Evolutionary conservation across 2,888 invertebrate species (phyloP).

Genomic region (Pediacus dermestoides): DNA sequence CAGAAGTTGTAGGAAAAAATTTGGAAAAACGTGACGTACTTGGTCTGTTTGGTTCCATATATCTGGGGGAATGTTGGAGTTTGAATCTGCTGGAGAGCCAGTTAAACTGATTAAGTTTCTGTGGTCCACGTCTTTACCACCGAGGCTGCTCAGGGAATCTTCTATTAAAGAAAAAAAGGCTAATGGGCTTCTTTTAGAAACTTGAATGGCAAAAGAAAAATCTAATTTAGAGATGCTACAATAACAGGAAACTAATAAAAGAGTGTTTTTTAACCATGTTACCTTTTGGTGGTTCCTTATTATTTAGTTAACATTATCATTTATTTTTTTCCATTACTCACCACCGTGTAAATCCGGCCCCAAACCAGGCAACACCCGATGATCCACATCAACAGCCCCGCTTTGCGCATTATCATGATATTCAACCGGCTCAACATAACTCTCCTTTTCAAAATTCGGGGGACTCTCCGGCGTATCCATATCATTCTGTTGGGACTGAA

Average conservation of each 20-base stretch:
- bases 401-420: constrained; percentile 53
- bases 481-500: constrained; percentile 22
- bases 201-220: too few species aligned
- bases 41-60: constrained; percentile 30
- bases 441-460: constrained; percentile 62
- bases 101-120: constrained; percentile 81
- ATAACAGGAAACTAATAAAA: too few species aligned
- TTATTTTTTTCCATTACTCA: too few species aligned
- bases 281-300: too few species aligned
- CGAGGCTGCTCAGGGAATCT: constrained; percentile 31
- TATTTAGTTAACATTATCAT: too few species aligned
- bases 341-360: too few species aligned
- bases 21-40: constrained; percentile 14
- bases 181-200: too few species aligned
- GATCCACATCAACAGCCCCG: constrained; percentile 53
- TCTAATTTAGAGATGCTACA: too few species aligned
- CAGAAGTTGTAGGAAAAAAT: constrained; percentile 4
- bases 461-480: constrained; percentile 65
- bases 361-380: constrained; percentile 55
- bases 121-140: constrained; percentile 70
- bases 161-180: constrained; percentile 24
- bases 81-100: constrained; percentile 56
- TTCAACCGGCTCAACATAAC: constrained; percentile 57
- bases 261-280: too few species aligned
- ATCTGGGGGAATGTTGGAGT: constrained; percentile 20